Evolutionary conservation across 2,888 invertebrate genomes (phyloP), one percentile per base, ranked within the genome.

Genomic region (Subacronicta megacephala): DNA sequence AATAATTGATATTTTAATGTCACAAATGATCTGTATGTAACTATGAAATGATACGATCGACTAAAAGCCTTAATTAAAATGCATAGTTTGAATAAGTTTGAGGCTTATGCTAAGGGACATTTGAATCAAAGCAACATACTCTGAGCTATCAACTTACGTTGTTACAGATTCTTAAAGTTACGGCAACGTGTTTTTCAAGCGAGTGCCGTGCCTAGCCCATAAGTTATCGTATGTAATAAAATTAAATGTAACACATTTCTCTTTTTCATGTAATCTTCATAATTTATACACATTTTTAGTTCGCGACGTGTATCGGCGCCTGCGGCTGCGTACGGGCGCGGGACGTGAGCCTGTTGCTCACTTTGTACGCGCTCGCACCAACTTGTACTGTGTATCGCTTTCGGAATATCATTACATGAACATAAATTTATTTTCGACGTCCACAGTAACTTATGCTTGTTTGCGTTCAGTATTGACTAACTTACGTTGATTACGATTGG

Each of bases 181-280:
- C 46, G 61, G 80, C 81, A 90, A 90, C 92, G 77, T 88, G 92
- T 92, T 93, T 90, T 89, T 89, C 90, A 84, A 91, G 85, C 84
- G 84, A 92, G 88, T 84, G 89, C 90, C 83, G 87, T 81, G 84
- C 85, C 93, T 90, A 92, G 90, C 75, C 83, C 89, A 92, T 93
- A 93, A 93, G 87, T 94, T 93, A 93, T 94, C 88, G 92, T 86
- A 83, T 89, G 93, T 93, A 94, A 94, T 93, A 94, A 94, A 93
- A 93, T 94, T 93, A 93, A 94, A 93, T 94, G 93, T 93, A 93
- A 90, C 93, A 93, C 92, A 93, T 94, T 93, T 93, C 91, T 93
- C 93, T 92, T 93, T 93, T 92, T 91, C 93, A 89, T 90, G 89
- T 93, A 92, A 93, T 93, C 92, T 93, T 92, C 87, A 92, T 93